Evolutionary conservation across 2,797 vertebrate species (phyloP).

Genomic region (Agapornis canus): DNA sequence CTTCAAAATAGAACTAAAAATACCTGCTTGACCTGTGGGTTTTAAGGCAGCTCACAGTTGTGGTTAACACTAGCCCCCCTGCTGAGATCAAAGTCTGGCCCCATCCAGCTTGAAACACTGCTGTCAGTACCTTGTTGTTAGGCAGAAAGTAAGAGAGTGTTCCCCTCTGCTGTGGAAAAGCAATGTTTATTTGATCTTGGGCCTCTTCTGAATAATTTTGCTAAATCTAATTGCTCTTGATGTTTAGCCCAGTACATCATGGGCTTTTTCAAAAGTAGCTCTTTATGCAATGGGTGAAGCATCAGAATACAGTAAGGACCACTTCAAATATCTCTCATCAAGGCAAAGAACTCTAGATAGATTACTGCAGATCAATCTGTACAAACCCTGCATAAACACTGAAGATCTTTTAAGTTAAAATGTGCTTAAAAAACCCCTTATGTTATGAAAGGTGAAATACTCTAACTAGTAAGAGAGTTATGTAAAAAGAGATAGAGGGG

Average conservation of each 20-base stretch:
- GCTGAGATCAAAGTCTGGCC: slow-evolving; percentile 71
- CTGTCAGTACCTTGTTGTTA: slow-evolving; percentile 66
- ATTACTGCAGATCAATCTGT: slow-evolving; percentile 65
- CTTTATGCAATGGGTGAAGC: slow-evolving; percentile 59
- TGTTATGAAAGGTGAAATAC: slow-evolving; percentile 4
- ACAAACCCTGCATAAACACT: slow-evolving; percentile 49
- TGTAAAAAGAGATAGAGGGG: background rate
- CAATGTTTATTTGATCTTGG: slow-evolving; percentile 74
- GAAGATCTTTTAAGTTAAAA: slow-evolving; percentile 56
- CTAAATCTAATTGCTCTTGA: slow-evolving; percentile 74
- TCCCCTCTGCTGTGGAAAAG: slow-evolving; percentile 57
- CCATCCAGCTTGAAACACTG: slow-evolving; percentile 36
- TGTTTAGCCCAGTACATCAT: slow-evolving; percentile 59
- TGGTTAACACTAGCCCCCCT: slow-evolving; percentile 63
- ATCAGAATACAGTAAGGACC: slow-evolving; percentile 61
- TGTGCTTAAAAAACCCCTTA: background rate
- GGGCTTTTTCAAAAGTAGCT: slow-evolving; percentile 60
- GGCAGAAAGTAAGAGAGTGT: slow-evolving; percentile 7
- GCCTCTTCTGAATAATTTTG: slow-evolving; percentile 74
- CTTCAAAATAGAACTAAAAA: slow-evolving; percentile 54
- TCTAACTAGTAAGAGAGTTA: background rate
- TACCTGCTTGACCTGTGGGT: slow-evolving; percentile 71
- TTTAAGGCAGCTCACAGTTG: slow-evolving; percentile 34
- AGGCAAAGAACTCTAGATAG: slow-evolving; percentile 58
- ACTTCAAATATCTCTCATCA: slow-evolving; percentile 69